Evolutionary conservation across 2,113 vertebrate species (phyloP), one percentile per base, ranked within the genome.

Genomic region (Brachionichthys hirsutus): DNA sequence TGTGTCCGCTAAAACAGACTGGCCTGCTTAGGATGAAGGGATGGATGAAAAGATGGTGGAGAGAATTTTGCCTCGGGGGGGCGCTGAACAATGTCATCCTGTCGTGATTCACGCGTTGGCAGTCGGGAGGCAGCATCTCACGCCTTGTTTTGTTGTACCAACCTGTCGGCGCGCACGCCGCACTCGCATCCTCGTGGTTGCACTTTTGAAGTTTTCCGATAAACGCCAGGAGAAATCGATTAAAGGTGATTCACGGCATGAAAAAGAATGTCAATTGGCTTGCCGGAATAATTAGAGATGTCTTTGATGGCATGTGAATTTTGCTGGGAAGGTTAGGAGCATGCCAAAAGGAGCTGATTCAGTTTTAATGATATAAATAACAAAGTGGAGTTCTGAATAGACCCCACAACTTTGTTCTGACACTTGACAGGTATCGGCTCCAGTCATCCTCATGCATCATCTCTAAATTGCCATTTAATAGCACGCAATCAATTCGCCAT

Each of bases 71-170:
- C 78, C 80, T 54, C 14, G 15, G 65, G n/a, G n/a, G n/a, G n/a
- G 82, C 74, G 10, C 3, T 46, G 70, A 81, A 66, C 60, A 61
- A 45, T 73, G 82, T 81, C 70, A 69, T 22, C 51, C 70, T n/a
- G 70, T 44, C 24, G 63, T 78, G 78, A 87, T 80, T 84, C 69
- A 78, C 73, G 54, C 24, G 40, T 73, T 70, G 75, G 66, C 70
- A 71, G 76, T 52, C 5, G 22, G 36, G 52, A 73, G 66, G 65
- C 50, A 30, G 61, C 66, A 56, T 80, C 80, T 81, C 2, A 68
- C 68, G 66, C 48, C 63, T 72, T 72, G 75, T 81, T 71, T 72
- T 9, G 36, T 38, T 10, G 9, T 38, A 38, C 12, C 36, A 2
- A 38, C 36, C 8, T 38, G 36, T 38, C n/a, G n/a, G n/a, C n/a